Evolutionary conservation across 2,113 vertebrate species (phyloP), one percentile per base, ranked within the genome.

Genomic region (Rafetus swinhoei): DNA sequence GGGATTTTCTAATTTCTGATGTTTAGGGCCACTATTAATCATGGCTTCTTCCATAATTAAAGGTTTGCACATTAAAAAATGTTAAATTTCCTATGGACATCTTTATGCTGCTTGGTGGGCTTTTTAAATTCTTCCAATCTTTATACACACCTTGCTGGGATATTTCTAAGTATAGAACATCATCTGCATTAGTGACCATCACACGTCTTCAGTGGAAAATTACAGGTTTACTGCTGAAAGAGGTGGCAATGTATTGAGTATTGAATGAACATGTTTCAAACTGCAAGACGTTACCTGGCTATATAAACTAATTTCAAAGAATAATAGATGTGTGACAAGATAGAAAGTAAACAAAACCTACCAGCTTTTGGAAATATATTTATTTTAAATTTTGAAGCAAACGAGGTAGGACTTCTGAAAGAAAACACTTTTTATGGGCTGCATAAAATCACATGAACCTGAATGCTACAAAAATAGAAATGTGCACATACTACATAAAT

Each of bases 401-500:
- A 85, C 80, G n/a, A 91, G 22, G 74, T 24, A 60, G 3, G 19
- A 69, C n/a, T 80, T 59, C 81, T 53, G n/a, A 15, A 72, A 83
- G 80, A 65, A 65, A 54, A 86, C 32, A 89, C 4, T 79, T 95
- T 83, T 62, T 65, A 81, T 53, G 60, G 90, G 65, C 84, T 77
- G 56, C 93, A 88, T 29, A 86, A 45, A 89, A 77, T 60, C 39
- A 77, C 81, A 85, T 91, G 62, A 86, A 76, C 81, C 77, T 82
- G 81, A 95, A 92, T 56, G 52, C 76, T 95, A 92, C n/a, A 95
- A 95, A 96, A 86, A 27, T 54, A 95, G 92, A 97, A 95, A 96
- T 91, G 77, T 94, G 79, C 35, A 15, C 21, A 1, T 80, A 55
- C 32, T 88, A 88, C 56, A 92, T 81, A 90, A 93, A 95, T 65